Base-by-base conservation (phyloP, 2,797 vertebrate species). In the Tachyglossus aculeatus region DNA sequence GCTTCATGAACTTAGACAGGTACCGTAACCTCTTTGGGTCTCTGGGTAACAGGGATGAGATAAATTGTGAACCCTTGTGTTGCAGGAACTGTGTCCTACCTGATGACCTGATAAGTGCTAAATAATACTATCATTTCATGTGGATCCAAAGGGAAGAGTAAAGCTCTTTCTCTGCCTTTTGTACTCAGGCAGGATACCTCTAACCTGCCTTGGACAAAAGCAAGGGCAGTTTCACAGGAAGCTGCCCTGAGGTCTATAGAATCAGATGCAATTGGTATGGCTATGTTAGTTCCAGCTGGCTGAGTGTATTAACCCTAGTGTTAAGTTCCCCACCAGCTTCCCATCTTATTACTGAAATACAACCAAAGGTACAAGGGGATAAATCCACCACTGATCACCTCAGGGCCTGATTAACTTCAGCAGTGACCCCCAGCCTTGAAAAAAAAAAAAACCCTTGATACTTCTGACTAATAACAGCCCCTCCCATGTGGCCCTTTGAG, bases 261-360 rank as follows among this genome's bases (percentile, higher is more conserved):
- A 65, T 24, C 31, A 54, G 38, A 7, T 51, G 45, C 70, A 58
- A 66, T 13, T 50, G 54, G 47, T 18, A 67, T 37, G 25, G 24
- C 64, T 67, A n/a, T 50, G 47, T 31, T n/a, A n/a, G n/a, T n/a
- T n/a, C n/a, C n/a, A n/a, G n/a, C n/a, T 14, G 1, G 54, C 5
- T 62, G 61, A 74, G 66, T 61, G 44, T 16, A 66, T 64, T 38
- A 75, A 22, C 51, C n/a, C 47, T 48, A 60, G 47, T 25, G 45
- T 74, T 69, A 71, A 74, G 64, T 67, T 31, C 31, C 63, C 59
- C 1, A 0, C 71, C 64, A 75, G 56, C 19, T 38, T 61, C 45
- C 12, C 36, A 40, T 75, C 41, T 32, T 32, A 69, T 66, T 69
- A 57, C 19, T 15, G 41, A 58, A 25, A 10, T 43, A 52, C 53